phyloP scores from a whole-genome alignment of 2,113 vertebrate species.

The Paramormyrops kingsleyae region DNA sequence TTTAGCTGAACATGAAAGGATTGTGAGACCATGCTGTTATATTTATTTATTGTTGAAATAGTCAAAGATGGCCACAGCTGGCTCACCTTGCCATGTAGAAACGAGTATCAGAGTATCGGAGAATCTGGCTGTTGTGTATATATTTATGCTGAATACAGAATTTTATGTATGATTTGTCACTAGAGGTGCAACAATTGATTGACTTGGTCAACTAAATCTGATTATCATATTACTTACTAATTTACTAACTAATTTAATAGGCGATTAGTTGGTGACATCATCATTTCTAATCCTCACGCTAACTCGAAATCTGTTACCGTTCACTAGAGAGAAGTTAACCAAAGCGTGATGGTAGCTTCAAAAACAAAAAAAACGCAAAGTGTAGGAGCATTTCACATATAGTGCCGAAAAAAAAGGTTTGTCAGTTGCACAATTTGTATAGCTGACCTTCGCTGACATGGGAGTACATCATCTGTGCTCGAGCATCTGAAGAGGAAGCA shows the following conservation, averaged over 20 bases:
- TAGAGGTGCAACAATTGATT: background rate
- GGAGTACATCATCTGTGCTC: too few relatives aligned
- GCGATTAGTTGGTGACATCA: background rate
- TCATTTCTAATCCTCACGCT: background rate
- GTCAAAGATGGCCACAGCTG: background rate
- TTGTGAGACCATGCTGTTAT: background rate
- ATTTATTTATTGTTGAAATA: too few relatives aligned
- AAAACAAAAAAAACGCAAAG: background rate
- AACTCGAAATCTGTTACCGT: background rate
- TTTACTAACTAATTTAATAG: too few relatives aligned
- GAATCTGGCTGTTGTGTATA: background rate
- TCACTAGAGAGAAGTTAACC: background rate
- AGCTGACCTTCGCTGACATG: too few relatives aligned
- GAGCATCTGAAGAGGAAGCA: too few relatives aligned
- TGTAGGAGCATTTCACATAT: too few relatives aligned
- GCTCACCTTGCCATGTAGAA: background rate
- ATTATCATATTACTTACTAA: too few relatives aligned
- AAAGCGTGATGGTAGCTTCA: background rate
- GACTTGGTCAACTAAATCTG: too few relatives aligned
- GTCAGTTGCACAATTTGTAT: too few relatives aligned
- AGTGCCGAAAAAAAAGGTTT: too few relatives aligned
- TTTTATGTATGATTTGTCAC: background rate
- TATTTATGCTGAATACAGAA: background rate
- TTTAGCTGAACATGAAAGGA: conserved; percentile 16
- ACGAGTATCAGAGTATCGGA: background rate